Base-by-base conservation (phyloP, 2,888 invertebrate species). In the Pocota personata region DNA sequence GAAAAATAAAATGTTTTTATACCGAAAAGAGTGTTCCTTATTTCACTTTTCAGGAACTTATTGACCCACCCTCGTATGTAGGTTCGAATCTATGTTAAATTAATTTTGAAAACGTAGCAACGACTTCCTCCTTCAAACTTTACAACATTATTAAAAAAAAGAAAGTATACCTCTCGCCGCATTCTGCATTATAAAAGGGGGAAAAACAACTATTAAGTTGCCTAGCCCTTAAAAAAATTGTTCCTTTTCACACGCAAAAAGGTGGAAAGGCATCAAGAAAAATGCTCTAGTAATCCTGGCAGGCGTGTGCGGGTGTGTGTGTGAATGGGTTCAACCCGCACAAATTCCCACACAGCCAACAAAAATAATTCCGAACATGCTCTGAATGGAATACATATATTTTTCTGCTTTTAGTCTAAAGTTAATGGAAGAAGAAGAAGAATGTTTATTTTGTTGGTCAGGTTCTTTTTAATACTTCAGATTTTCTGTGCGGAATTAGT, bases 401-500 rank as follows among this genome's bases (percentile, higher is more conserved):
- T 30, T 67, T 60, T 35, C 16, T 6, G 19, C n/a, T 52, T 43
- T 19, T 27, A 19, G 69, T 46, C 69, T 32, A 43, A 46, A 48
- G 60, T 55, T 67, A 78, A 78, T 60, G 52, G 62, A 43, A n/a
- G 43, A 43, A 78, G 71, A 52, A 43, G 62, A 43, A n/a, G 43
- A 43, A 69, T 69, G 55, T 43, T 69, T 62, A 62, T 60, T 62
- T 71, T 62, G 52, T 43, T 78, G 69, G 60, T 46, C 24, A 62
- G 35, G 24, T 52, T 50, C 43, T 57, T 43, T 71, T 78, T 62
- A 69, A 78, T 62, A 69, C 71, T 62, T 78, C 32, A 46, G 50
- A 77, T 55, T 69, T 32, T 43, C 43, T 30, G 50, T 50, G 10
- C 10, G 19, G 10, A n/a, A 76, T 37, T 37, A 24, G n/a, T 32